A percentile compares a stretch with the other conserved stretches of the same genome.
Conservation (phyloP, 2,797 vertebrate species). For the Morelia viridis region DNA sequence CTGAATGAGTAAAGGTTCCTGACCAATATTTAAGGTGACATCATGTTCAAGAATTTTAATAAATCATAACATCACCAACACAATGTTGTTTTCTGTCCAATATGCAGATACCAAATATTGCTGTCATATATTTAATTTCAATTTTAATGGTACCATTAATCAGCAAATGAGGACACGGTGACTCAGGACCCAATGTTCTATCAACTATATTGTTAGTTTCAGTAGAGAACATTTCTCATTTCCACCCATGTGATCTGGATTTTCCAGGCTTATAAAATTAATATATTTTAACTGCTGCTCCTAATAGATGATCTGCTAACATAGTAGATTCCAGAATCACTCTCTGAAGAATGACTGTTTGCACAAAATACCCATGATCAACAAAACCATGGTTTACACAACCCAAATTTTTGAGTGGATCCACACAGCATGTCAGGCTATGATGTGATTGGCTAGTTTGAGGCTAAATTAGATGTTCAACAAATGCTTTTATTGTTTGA, state of each 20-base stretch:
- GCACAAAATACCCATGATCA: neutral
- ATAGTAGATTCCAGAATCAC: neutral
- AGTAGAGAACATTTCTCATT: slow-evolving; percentile 23
- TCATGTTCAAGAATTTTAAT: neutral
- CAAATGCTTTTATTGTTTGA: too few relatives aligned
- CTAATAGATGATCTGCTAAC: neutral
- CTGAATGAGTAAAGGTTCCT: neutral
- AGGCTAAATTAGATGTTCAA: too few relatives aligned
- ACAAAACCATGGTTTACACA: neutral
- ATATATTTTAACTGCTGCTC: neutral
- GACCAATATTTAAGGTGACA: neutral
- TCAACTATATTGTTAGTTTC: slow-evolving; percentile 24
- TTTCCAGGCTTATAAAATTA: neutral
- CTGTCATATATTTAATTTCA: slow-evolving; percentile 27
- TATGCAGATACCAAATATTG: neutral
- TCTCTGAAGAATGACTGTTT: neutral
- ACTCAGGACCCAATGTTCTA: slow-evolving; percentile 18
- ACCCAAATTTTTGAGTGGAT: neutral
- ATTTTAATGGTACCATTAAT: slow-evolving; percentile 49
- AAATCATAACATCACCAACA: neutral
- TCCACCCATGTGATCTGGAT: neutral
- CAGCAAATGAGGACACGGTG: slow-evolving; percentile 42
- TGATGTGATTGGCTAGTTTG: too few relatives aligned
- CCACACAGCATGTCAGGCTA: neutral
- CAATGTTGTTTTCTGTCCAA: neutral